Evolutionary conservation across 2,888 invertebrate genomes (phyloP), one percentile per base, ranked within the genome.

Genomic region (Tineola bisselliella): DNA sequence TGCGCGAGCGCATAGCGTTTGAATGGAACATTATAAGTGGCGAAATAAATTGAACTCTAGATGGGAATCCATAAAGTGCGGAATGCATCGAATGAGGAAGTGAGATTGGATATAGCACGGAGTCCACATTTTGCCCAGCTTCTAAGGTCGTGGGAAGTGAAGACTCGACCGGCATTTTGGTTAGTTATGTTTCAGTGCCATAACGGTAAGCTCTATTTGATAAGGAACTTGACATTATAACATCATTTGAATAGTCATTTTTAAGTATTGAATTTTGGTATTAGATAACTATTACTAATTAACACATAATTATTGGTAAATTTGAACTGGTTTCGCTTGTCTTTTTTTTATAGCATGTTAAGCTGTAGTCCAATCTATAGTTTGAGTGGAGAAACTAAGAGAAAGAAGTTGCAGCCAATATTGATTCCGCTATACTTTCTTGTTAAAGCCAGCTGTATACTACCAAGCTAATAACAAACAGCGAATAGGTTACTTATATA

Each of bases 41-140:
- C 48, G 13, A 15, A 59, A 25, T 19, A 60, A 71, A 69, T 74
- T 72, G 64, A 64, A 64, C 67, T 72, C 64, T 79, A 69, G 65
- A n/a, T 0, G 1, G 11, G 8, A 54, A 19, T 1, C 1, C 25
- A 63, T 77, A 78, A 64, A 69, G 73, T 72, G 64, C 57, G 56
- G 66, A 68, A 72, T 76, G 54, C 66, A 61, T 48, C 71, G 73
- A 63, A 83, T 77, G 75, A 84, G 84, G 84, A 84, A 84, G 84
- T 84, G 72, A 77, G 73, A 76, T 80, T 81, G 80, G 80, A 81
- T 84, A 81, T 76, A 75, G 81, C 84, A 82, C 81, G 73, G 80
- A 76, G 72, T 25, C 19, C 38, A 79, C 79, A 81, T 79, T 79
- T 77, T 75, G 73, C 74, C 78, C 71, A 17, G 60, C 60, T 31